Conservation (phyloP, 92 coral and sea anemone species). For the Meandrina meandrites region DNA sequence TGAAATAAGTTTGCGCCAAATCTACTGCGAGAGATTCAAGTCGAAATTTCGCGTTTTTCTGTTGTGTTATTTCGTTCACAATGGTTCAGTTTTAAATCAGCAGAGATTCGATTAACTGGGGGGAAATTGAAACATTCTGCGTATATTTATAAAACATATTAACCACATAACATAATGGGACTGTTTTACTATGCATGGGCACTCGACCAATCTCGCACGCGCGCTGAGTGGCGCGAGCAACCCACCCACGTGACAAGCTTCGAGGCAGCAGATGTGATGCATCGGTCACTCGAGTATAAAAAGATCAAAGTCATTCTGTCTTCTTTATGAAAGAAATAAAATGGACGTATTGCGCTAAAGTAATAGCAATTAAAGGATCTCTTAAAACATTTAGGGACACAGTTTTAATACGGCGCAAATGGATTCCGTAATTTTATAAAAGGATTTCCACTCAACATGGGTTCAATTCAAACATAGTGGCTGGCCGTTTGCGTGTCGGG, state of each 20-base stretch:
- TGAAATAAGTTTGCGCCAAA: neutral
- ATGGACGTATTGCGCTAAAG: neutral
- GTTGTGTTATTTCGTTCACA: conserved; percentile 33
- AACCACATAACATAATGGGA: conserved; percentile 73
- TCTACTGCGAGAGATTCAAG: neutral
- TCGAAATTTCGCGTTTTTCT: neutral
- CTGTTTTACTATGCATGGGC: conserved; percentile 71
- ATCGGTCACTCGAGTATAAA: conserved; percentile 50
- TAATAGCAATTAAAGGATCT: conserved; percentile 15
- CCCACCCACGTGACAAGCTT: conserved; percentile 63
- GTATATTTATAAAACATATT: conserved; percentile 90
- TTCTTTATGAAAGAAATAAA: conserved; percentile 17
- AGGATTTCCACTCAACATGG: neutral
- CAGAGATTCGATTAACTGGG: conserved; percentile 79
- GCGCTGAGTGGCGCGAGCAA: conserved; percentile 41
- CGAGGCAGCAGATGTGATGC: conserved; percentile 64
- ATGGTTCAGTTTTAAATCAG: conserved; percentile 68
- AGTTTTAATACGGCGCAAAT: neutral
- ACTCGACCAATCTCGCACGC: conserved; percentile 35
- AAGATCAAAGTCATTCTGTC: conserved; percentile 18
- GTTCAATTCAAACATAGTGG: neutral
- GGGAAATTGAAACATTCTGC: conserved; percentile 86
- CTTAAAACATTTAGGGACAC: neutral
- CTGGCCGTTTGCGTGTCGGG: conserved; percentile 43
- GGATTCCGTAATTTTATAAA: neutral